phyloP scores from a whole-genome alignment of 2,797 vertebrate species.

The Sebastes nivosus region DNA sequence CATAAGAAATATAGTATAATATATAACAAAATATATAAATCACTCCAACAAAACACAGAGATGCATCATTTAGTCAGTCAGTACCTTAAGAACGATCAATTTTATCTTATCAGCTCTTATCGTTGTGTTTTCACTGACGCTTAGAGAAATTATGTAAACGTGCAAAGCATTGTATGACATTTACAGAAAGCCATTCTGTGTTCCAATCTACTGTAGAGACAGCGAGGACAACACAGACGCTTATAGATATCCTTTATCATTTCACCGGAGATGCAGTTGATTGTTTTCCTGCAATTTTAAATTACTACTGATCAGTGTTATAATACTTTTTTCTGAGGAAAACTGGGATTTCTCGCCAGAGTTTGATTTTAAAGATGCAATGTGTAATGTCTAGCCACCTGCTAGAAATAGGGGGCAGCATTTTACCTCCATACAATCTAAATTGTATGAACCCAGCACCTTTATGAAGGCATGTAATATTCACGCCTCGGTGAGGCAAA shows the following conservation, averaged over 20 bases:
- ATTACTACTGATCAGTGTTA: no score
- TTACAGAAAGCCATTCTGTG: neutral
- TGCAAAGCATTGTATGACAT: neutral
- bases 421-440: no score
- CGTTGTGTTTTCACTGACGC: neutral
- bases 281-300: neutral
- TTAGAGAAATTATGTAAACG: neutral
- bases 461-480: no score
- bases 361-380: neutral
- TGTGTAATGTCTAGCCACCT: neutral
- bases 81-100: neutral
- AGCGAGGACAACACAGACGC: accelerated
- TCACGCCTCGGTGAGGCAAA: no score
- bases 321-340: neutral
- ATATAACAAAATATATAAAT: neutral
- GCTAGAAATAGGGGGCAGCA: no score
- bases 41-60: neutral
- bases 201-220: accelerated
- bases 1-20: neutral
- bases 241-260: neutral
- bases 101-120: neutral
- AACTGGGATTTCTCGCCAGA: neutral
- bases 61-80: neutral
- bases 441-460: no score
- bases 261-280: neutral